Percentiles rank a stretch among this genome's conserved stretches.
Conservation (phyloP, 2,113 vertebrate genomes). For the Taurulus bubalis region DNA sequence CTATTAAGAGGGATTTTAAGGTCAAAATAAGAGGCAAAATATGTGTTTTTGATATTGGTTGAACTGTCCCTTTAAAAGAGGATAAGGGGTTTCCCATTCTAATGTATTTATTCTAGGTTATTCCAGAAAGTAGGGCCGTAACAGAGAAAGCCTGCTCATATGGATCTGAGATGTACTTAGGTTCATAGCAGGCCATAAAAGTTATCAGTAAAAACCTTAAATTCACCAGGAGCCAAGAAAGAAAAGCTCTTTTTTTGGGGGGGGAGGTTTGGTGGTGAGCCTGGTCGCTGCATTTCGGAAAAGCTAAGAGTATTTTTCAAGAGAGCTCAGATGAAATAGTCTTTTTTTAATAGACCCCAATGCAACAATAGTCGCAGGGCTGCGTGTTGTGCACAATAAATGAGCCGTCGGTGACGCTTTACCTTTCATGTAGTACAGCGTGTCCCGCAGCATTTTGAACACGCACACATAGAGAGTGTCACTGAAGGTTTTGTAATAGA, state of each 20-base stretch:
- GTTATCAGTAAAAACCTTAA: too few relatives aligned
- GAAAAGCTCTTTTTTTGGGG: too few relatives aligned
- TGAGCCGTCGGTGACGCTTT: conserved; percentile 16
- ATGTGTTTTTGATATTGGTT: not conserved
- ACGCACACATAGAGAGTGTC: conserved; percentile 94
- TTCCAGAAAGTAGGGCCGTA: too few relatives aligned
- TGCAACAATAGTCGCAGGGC: not conserved
- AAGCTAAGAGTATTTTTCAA: not conserved
- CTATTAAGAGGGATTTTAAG: too few relatives aligned
- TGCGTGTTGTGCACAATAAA: not conserved
- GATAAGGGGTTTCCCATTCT: not conserved
- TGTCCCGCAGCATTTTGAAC: conserved; percentile 98
- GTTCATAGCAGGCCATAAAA: too few relatives aligned
- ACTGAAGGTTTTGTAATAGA: conserved; percentile 92
- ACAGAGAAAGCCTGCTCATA: too few relatives aligned
- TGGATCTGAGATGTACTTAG: too few relatives aligned
- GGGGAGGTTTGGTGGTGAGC: too few relatives aligned
- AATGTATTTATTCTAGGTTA: too few relatives aligned
- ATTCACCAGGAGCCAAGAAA: too few relatives aligned
- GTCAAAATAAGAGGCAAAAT: too few relatives aligned
- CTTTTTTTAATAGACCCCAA: not conserved
- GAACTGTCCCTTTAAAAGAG: not conserved
- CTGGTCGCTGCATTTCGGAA: not conserved
- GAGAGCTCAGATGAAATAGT: not conserved
- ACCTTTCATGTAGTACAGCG: conserved; percentile 95